A percentile compares a stretch with the other conserved stretches of the same genome.
Evolutionary conservation across 2,113 vertebrate genomes (phyloP).

Genomic region (Ictalurus furcatus): DNA sequence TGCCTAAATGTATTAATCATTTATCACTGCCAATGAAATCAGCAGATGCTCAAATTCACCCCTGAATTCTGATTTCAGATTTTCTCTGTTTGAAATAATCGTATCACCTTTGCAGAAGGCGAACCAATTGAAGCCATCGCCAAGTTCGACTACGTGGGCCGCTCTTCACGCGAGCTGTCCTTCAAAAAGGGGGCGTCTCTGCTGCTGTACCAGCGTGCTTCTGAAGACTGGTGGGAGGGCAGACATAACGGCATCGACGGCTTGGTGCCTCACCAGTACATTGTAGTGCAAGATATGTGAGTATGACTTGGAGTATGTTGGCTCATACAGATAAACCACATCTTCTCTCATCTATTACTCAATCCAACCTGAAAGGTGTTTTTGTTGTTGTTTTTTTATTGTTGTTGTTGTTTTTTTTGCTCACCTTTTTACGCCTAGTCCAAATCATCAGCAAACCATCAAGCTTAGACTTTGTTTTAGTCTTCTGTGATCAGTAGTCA

Average conservation of each 20-base stretch:
- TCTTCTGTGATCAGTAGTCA: neutral
- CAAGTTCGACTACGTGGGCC: constrained; percentile 95
- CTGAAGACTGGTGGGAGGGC: constrained; percentile 99
- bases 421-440: neutral
- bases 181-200: constrained; percentile 99
- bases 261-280: constrained; percentile 97
- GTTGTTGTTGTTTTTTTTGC: neutral
- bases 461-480: neutral
- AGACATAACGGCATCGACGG: constrained; percentile 96
- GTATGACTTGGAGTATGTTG: constrained; percentile 56
- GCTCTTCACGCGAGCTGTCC: constrained; percentile 92
- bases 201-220: constrained; percentile 93
- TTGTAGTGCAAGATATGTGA: constrained; percentile 99
- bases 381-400: neutral
- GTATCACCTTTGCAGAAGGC: constrained; percentile 77
- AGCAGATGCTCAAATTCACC: neutral
- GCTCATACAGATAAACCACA: neutral
- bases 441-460: neutral
- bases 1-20: constrained; percentile 34
- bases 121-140: constrained; percentile 99
- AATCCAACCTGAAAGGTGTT: neutral
- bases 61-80: neutral
- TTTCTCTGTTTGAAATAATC: neutral
- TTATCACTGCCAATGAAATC: constrained; percentile 5
- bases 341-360: neutral